Conservation (phyloP, 2,797 vertebrate genomes). For the Microtus obscurus region DNA sequence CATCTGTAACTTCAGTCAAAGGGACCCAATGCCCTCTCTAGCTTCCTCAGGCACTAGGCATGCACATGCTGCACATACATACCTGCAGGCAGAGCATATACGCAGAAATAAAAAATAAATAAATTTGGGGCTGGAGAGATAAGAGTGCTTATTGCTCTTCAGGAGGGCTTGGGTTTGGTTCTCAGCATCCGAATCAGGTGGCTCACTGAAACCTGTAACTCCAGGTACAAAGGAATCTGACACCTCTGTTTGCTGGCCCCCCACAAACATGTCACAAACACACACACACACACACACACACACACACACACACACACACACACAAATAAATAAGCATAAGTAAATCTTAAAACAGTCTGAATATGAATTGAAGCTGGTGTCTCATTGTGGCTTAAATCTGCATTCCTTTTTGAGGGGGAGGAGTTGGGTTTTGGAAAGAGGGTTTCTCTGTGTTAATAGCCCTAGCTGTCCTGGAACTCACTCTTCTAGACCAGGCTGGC, state of each 20-base stretch:
- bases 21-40: no score
- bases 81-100: not conserved
- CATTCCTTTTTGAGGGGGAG: not conserved
- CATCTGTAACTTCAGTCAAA: not conserved
- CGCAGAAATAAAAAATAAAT: not conserved
- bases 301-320: not conserved
- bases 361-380: not conserved
- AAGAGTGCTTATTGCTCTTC: not conserved
- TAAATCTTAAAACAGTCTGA: not conserved
- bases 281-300: not conserved
- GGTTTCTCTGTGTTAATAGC: no score
- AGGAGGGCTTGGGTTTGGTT: not conserved
- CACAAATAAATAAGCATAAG: not conserved
- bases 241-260: not conserved
- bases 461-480: no score
- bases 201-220: not conserved
- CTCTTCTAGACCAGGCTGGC: no score
- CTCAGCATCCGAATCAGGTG: not conserved
- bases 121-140: not conserved
- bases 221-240: not conserved
- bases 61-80: not conserved
- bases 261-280: not conserved
- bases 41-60: not conserved
- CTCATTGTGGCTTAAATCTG: slow-evolving; percentile 9
- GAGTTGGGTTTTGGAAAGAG: no score